Evolutionary conservation across 2,113 vertebrate genomes (phyloP).

Genomic region (Columba janthina): DNA sequence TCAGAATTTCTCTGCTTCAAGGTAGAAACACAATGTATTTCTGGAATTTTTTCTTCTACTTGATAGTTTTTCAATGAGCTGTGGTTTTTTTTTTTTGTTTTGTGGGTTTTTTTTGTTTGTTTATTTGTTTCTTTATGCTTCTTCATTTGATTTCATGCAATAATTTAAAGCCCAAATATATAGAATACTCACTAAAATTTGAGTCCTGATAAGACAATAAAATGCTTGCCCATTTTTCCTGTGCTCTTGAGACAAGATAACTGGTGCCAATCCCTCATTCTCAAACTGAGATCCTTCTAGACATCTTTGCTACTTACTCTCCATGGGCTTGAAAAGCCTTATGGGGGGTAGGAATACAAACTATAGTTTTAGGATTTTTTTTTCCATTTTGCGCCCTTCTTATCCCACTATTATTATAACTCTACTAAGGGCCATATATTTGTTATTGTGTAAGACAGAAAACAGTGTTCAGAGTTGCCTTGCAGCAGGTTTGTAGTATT

Average conservation of each 20-base stretch:
- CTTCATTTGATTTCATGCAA: not conserved
- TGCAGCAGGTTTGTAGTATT: not conserved
- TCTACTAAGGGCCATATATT: not conserved
- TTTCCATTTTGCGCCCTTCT: not conserved
- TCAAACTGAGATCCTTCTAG: not conserved
- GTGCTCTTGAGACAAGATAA: not conserved
- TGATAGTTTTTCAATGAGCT: not conserved
- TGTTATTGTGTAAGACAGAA: slow-evolving; percentile 17
- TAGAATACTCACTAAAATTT: not conserved
- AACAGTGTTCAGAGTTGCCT: not conserved
- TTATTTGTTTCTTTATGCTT: not conserved
- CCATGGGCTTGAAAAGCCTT: not conserved
- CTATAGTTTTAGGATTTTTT: not conserved
- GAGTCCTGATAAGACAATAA: not conserved
- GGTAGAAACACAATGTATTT: not conserved
- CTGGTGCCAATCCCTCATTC: not conserved
- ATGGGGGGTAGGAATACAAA: not conserved
- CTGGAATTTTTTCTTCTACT: not conserved
- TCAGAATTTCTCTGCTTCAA: not conserved
- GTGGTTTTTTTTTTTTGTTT: not conserved
- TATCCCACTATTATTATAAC: not conserved
- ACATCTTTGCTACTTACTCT: not conserved
- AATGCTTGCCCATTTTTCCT: not conserved
- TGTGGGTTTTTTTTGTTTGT: too few species aligned
- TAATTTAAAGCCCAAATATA: not conserved